Conservation (phyloP, 2,888 invertebrate genomes). For the Philereme vetulata region DNA sequence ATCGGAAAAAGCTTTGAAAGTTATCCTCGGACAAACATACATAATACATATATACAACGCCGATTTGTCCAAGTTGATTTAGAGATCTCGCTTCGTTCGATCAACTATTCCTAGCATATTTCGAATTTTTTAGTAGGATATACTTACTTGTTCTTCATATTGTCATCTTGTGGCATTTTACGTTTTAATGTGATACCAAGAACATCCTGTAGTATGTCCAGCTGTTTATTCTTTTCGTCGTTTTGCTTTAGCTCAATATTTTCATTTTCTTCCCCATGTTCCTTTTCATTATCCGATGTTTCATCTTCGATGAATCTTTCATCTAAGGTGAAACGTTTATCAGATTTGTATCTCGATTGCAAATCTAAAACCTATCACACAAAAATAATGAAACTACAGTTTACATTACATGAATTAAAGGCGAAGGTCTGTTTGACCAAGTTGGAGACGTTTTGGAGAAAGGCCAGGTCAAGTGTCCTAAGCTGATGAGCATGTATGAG, state of each 20-base stretch:
- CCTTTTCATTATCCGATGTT: constrained; percentile 48
- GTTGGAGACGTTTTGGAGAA: too few relatives aligned
- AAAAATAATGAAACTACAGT: constrained; percentile 21
- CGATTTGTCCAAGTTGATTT: too few relatives aligned
- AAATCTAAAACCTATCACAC: constrained; percentile 85
- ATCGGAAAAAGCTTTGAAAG: too few relatives aligned
- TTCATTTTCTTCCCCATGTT: constrained; percentile 48
- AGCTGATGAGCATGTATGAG: too few relatives aligned
- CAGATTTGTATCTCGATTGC: constrained; percentile 89
- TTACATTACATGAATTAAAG: not conserved
- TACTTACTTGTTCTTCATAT: constrained; percentile 64
- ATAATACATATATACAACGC: too few relatives aligned
- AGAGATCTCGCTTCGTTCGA: too few relatives aligned
- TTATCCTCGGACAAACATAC: too few relatives aligned
- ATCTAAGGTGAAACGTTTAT: constrained; percentile 90
- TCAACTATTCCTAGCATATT: too few relatives aligned
- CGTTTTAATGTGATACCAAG: constrained; percentile 66
- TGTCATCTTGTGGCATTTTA: constrained; percentile 33
- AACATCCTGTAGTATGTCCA: constrained; percentile 82
- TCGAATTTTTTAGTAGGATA: not conserved
- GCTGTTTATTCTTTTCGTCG: constrained; percentile 80
- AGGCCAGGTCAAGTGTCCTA: too few relatives aligned
- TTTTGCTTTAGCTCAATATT: constrained; percentile 63
- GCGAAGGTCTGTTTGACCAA: too few relatives aligned
- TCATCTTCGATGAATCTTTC: constrained; percentile 87